Base-by-base conservation (phyloP, 1,140 invertebrate species). In the Portunus trituberculatus region DNA sequence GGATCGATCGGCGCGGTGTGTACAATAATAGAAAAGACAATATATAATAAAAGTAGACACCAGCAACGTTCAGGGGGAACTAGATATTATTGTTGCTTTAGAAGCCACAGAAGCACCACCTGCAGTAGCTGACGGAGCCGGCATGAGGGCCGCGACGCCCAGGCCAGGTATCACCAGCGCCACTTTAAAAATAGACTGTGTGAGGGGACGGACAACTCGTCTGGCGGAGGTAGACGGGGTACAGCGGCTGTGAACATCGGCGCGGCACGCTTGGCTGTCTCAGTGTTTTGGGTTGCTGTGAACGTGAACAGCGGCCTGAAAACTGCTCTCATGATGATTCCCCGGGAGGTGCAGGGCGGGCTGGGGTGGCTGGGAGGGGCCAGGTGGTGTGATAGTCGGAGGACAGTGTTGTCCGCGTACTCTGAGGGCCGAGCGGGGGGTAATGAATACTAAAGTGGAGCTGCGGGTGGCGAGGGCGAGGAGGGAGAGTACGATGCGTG, bases 121-220 rank as follows among this genome's bases (percentile, higher is more conserved):
- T 59, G 52, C 59, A 46, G 87, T 39, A 10, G 16, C 25, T 89
- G 87, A 39, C 31, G 87, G 87, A 28, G 87, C 31, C 32, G 39
- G 32, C 67, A 10, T 39, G 87, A 39, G 87, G 31, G 6, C 52
- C n/a, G 4, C 20, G 29, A 20, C 48, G 90, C 29, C n/a, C 90
- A 16, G 52, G 90, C 90, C 90, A 91, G 90, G 90, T 91, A 91
- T 91, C 90, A 32, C 90, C 52, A 91, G 90, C 52, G 90, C 90
- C 52, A 91, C 90, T 91, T 91, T 91, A 91, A 91, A 91, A 91
- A 91, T 67, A 91, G 90, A 91, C 90, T 91, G 28, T 91, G 52
- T 7, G n/a, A 91, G 52, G 48, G 90, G 90, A 76, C 29, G 46
- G 46, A n/a, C 89, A 29, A 59, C 16, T 25, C 89, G 90, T 91